Base-by-base conservation (phyloP, 2,888 invertebrate species). In the Sceliomorpha sp. region DNA sequence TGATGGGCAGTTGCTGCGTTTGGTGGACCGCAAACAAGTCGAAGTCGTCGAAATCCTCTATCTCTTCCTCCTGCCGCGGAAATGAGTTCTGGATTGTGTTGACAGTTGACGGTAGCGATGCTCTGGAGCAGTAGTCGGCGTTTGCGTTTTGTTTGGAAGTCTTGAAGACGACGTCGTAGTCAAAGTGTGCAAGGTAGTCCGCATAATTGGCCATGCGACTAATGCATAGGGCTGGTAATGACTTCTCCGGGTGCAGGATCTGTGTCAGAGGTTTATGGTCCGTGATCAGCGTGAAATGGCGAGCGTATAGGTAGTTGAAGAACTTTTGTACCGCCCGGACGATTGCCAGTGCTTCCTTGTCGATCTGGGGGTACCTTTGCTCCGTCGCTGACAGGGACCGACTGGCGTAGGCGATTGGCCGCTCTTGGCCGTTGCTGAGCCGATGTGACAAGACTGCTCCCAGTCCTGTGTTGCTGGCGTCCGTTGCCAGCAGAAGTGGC, bases 371-470 rank as follows among this genome's bases (percentile, higher is more conserved):
- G 17, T 56, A 64, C 1, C 40, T 26, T 15, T 62, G 47, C 5
- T 62, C 62, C 2, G 53, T 53, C 1, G 37, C 13, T 1, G 31
- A 2, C 53, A 53, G 24, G 0, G 62, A 53, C 0, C 53, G 37
- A 12, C 58, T 58, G 10, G 66, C 51, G 34, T 37, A 66, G 15
- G 53, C 51, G 39, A 66, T 45, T n/a, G 53, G 53, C 5, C 66
- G 47, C 20, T 64, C 64, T 24, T 10, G 26, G 0, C 51, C 58
- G 6, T 51, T 42, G 1, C 29, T 1, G 3, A 20, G 20, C 20
- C 20, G 20, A 20, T 20, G 20, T 20, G 5, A 20, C 9, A 45
- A 13, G 1, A 63, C 63, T 1, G 40, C 47, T 2, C 63, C 55
- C 6, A 60, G 27, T 1, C 55, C 63, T 8, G 47, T 48, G 32